Evolutionary conservation across 2,797 vertebrate genomes (phyloP).

Genomic region (Poecilia velifera): DNA sequence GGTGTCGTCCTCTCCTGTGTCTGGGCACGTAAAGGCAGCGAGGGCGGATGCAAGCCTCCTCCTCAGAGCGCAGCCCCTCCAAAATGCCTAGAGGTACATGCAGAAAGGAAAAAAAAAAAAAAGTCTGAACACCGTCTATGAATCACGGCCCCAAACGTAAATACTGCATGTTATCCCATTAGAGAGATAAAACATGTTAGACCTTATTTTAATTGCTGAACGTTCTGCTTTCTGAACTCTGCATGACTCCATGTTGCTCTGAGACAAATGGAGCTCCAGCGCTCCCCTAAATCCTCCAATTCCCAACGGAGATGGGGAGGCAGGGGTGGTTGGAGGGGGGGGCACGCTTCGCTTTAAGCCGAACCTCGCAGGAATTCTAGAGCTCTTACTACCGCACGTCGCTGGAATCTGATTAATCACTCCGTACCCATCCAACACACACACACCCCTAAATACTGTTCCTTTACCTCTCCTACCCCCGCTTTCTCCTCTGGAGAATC

Average conservation of each 20-base stretch:
- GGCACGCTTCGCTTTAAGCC: conserved; percentile 53
- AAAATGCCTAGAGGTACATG: conserved; percentile 87
- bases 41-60: conserved; percentile 88
- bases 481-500: conserved; percentile 66
- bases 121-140: conserved; percentile 64
- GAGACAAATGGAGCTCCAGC: conserved; percentile 94
- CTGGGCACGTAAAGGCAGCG: conserved; percentile 71
- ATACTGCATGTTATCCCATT: conserved; percentile 93
- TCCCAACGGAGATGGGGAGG: conserved; percentile 78
- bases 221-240: conserved; percentile 98
- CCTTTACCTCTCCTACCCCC: conserved; percentile 27
- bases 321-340: conserved; percentile 51
- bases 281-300: conserved; percentile 89
- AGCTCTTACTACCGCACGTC: conserved; percentile 86
- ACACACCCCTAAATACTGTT: conserved; percentile 22
- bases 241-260: conserved; percentile 88
- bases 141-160: conserved; percentile 87
- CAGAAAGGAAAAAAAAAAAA: conserved; percentile 21
- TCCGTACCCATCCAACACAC: conserved; percentile 60
- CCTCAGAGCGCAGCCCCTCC: conserved; percentile 89
- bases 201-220: conserved; percentile 89
- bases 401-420: conserved; percentile 96
- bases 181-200: conserved; percentile 95
- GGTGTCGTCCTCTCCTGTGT: conserved; percentile 82
- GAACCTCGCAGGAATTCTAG: conserved; percentile 86